Conservation (phyloP, 1,140 invertebrate species). For the Lutraria rhynchaena region DNA sequence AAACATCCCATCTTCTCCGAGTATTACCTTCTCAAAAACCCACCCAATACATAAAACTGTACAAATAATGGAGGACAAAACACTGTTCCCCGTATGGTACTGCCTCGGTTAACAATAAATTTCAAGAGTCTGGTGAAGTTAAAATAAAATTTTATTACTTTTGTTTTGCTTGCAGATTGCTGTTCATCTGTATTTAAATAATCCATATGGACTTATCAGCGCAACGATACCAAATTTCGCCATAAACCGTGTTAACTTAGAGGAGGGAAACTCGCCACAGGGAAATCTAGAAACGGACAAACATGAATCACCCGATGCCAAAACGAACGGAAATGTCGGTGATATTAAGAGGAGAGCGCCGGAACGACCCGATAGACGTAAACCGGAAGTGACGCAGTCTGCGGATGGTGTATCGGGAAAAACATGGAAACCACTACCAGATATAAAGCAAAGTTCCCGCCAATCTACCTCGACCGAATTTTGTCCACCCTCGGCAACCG, state of each 20-base stretch:
- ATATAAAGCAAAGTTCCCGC: not conserved
- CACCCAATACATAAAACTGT: no score
- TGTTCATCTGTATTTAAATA: slow-evolving; percentile 47
- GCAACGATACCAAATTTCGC: slow-evolving; percentile 37
- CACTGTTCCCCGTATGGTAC: no score
- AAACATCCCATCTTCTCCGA: no score
- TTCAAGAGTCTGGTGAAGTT: no score
- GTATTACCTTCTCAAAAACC: no score
- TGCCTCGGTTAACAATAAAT: no score
- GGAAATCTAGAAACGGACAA: not conserved
- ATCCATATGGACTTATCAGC: slow-evolving; percentile 36
- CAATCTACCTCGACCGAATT: not conserved
- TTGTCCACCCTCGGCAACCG: not conserved
- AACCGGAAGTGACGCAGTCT: not conserved
- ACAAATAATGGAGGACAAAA: no score
- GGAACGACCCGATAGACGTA: not conserved
- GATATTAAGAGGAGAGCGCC: not conserved
- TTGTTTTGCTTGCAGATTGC: slow-evolving; percentile 28
- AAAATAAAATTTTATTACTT: no score
- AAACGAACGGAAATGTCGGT: not conserved
- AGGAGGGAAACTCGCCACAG: not conserved
- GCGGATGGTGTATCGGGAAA: no score
- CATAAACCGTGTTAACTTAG: not conserved
- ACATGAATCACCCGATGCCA: not conserved
- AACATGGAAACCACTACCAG: not conserved